Percentiles rank a stretch among this genome's conserved stretches.
phyloP scores from a whole-genome alignment of 2,113 vertebrate species.

The Leptosomus discolor region DNA sequence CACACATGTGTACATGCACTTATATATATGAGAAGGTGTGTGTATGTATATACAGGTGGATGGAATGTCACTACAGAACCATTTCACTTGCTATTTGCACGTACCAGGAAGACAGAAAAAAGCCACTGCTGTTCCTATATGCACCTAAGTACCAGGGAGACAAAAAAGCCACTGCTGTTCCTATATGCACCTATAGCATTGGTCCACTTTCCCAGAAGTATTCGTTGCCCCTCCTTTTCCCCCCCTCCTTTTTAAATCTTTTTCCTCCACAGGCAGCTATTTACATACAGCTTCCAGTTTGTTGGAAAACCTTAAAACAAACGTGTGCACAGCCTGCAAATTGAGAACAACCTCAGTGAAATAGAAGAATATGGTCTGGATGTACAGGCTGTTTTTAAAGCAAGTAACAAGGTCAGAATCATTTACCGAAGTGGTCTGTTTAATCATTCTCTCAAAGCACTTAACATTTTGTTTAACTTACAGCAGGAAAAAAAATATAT shows the following conservation, averaged over 20 bases:
- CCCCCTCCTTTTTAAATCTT: neutral
- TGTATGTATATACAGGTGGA: neutral
- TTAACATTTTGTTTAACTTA: neutral
- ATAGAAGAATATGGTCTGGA: neutral
- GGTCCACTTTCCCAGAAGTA: neutral
- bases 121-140: neutral
- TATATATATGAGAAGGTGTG: neutral
- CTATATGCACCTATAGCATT: neutral
- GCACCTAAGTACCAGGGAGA: neutral
- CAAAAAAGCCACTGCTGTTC: neutral
- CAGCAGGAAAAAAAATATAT: neutral
- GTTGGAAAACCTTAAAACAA: conserved; percentile 1
- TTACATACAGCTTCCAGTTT: conserved; percentile 4
- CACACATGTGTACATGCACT: fast-evolving
- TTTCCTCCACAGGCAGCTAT: neutral
- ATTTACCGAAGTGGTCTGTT: neutral
- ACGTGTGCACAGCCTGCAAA: neutral
- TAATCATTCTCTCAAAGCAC: neutral
- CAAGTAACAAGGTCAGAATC: neutral
- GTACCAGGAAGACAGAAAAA: neutral
- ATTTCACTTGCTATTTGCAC: neutral
- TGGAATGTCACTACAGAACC: neutral
- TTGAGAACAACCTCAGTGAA: neutral
- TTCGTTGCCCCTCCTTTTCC: neutral
- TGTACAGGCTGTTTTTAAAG: neutral